phyloP scores from a whole-genome alignment of 1,140 invertebrate genomes.

The Atopsyche davidsoni region DNA sequence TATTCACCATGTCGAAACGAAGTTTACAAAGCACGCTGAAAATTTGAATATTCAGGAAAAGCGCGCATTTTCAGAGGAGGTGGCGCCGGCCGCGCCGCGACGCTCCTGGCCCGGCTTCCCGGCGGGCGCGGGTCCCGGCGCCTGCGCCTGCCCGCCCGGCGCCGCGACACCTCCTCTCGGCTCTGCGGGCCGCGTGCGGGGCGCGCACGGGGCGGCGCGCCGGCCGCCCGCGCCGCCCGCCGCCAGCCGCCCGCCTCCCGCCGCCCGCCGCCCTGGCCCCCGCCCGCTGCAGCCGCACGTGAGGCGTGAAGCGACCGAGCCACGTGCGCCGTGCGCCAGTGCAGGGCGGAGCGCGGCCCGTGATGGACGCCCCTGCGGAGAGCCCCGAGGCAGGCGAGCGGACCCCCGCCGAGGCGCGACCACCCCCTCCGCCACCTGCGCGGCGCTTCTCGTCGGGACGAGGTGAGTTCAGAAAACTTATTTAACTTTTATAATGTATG shows the following conservation, averaged over 20 bases:
- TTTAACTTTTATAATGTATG: too few relatives aligned
- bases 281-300: conserved; percentile 10
- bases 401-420: conserved; percentile 7
- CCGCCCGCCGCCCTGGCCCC: background rate
- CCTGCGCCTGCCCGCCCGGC: background rate
- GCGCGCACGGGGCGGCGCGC: conserved; percentile 23
- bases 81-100: too few relatives aligned
- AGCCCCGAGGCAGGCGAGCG: conserved; percentile 2
- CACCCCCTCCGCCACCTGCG: conserved; percentile 17
- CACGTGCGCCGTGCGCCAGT: background rate
- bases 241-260: conserved; percentile 1
- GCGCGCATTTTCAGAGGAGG: too few relatives aligned
- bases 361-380: background rate
- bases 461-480: too few relatives aligned
- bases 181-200: conserved; percentile 13
- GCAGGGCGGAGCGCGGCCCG: background rate
- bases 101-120: background rate
- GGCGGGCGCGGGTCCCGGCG: conserved; percentile 1
- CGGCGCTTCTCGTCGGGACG: too few relatives aligned
- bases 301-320: too few relatives aligned
- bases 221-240: conserved; percentile 7
- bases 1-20: too few relatives aligned
- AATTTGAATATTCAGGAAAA: too few relatives aligned
- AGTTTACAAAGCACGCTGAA: too few relatives aligned
- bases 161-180: conserved; percentile 6